These are phyloP conservation scores for Pseudochirops corinnae DNA, from an alignment of 2,797 vertebrate genomes.

Conservation along the genomic window DNA sequence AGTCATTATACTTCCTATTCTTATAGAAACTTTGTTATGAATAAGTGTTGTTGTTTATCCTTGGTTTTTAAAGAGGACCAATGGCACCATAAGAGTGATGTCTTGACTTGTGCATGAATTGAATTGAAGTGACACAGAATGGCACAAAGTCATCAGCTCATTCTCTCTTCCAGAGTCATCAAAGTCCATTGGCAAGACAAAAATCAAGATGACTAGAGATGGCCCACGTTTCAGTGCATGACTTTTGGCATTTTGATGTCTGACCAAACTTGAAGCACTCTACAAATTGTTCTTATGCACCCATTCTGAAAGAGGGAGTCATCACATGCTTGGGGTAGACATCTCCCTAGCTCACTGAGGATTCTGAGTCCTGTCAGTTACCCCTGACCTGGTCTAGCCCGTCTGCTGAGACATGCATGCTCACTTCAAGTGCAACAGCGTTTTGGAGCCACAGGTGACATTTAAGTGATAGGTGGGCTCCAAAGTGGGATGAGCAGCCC, in stretches of 20 bases:
- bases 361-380: not conserved
- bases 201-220: not conserved
- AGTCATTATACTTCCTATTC: not conserved
- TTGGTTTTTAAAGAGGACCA: not conserved
- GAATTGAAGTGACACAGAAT: not conserved
- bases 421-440: not conserved
- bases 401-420: not conserved
- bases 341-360: not conserved
- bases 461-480: not conserved
- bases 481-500: not conserved
- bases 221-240: not conserved
- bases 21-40: conserved; percentile 1
- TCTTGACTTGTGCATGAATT: not conserved
- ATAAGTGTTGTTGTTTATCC: not conserved
- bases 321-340: not conserved
- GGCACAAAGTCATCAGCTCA: not conserved
- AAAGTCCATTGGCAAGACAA: not conserved
- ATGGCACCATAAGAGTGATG: not conserved
- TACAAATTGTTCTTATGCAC: not conserved
- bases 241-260: not conserved
- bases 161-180: not conserved
- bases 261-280: not conserved
- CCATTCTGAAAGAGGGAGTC: not conserved
- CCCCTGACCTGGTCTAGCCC: no score
- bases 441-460: not conserved